A percentile compares a stretch with the other conserved stretches of the same genome.
Evolutionary conservation across 2,113 vertebrate genomes (phyloP).

Genomic region (Antigone vipio): DNA sequence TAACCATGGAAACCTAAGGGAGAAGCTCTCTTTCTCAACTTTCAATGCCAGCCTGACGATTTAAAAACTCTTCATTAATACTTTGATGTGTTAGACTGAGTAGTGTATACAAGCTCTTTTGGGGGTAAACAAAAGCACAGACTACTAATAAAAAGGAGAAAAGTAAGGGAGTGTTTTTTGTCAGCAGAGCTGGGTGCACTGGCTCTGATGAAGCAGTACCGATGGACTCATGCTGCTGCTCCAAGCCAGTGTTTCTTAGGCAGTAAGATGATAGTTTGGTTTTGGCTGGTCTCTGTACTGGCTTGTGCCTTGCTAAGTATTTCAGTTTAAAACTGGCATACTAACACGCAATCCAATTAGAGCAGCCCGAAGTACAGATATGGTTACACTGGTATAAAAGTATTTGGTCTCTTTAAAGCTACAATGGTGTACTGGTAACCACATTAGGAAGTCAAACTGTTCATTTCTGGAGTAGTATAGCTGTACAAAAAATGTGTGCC

Average conservation of each 20-base stretch:
- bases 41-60: not conserved
- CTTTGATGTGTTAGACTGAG: not conserved
- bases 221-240: not conserved
- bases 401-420: not conserved
- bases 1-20: constrained; percentile 59
- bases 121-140: not conserved
- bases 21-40: not conserved
- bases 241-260: not conserved
- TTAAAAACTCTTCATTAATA: constrained; percentile 27
- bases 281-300: not conserved
- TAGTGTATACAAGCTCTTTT: not conserved
- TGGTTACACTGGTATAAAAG: not conserved
- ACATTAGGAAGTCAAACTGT: not conserved
- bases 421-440: not conserved
- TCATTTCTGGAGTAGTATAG: not conserved
- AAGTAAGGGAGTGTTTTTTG: not conserved
- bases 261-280: not conserved
- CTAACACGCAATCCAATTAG: rapidly evolving
- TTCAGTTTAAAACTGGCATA: not conserved
- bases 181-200: rapidly evolving
- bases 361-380: not conserved
- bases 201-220: not conserved
- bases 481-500: not conserved
- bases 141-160: not conserved
- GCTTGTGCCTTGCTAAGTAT: not conserved